A percentile compares a stretch with the other conserved stretches of the same genome.
Conservation (phyloP, 2,113 vertebrate genomes). For the Mastomys natalensis region DNA sequence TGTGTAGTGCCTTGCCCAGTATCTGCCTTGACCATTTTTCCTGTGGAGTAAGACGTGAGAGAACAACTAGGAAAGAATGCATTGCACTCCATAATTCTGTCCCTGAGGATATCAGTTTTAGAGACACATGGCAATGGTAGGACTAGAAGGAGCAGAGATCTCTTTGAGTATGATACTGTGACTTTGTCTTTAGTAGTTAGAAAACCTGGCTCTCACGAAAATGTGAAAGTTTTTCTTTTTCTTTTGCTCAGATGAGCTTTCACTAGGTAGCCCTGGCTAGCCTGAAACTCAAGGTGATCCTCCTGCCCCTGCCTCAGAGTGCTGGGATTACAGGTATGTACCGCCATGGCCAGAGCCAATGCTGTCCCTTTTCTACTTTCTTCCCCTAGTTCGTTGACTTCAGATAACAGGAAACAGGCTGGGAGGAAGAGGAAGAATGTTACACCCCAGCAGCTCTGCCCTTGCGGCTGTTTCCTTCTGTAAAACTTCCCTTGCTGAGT, state of each 20-base stretch:
- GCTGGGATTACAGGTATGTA: not conserved
- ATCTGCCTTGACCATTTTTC: conserved; percentile 15
- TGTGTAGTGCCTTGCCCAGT: not conserved
- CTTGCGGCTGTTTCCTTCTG: not conserved
- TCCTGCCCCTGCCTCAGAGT: not conserved
- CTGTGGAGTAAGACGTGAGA: not conserved
- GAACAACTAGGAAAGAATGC: conserved; percentile 1
- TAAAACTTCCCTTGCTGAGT: not conserved
- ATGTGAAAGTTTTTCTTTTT: not conserved
- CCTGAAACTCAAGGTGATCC: not conserved
- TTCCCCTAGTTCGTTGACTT: conserved; percentile 43
- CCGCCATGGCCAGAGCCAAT: not conserved
- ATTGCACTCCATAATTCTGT: not conserved
- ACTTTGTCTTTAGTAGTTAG: not conserved
- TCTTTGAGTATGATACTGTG: not conserved
- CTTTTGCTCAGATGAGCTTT: not conserved
- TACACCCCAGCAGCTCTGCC: not conserved
- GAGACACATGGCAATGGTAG: not conserved
- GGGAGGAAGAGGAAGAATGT: conserved; percentile 7
- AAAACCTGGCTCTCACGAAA: not conserved
- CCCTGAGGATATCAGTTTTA: not conserved
- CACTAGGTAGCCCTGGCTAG: not conserved
- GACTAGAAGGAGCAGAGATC: not conserved
- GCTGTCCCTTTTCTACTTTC: not conserved
- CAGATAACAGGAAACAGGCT: not conserved